Evolutionary conservation across 2,113 vertebrate genomes (phyloP).

Genomic region (Scartelaos histophorus): DNA sequence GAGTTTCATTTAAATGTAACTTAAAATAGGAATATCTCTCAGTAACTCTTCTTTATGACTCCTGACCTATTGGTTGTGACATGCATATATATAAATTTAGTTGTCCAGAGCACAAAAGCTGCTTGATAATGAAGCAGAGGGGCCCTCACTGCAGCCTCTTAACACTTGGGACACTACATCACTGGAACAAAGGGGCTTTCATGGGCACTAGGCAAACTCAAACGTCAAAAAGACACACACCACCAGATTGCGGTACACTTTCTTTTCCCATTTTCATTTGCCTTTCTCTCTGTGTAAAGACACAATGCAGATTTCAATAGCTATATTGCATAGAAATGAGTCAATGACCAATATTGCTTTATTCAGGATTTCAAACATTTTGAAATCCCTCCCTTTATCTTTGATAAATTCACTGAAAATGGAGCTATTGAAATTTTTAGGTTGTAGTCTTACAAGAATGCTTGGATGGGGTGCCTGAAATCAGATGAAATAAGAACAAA

Average conservation of each 20-base stretch:
- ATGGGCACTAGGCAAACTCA: constrained; percentile 11
- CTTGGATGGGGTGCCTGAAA: neutral
- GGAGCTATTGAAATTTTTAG: neutral
- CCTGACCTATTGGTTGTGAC: constrained; percentile 6
- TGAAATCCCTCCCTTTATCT: too few relatives aligned
- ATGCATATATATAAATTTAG: constrained; percentile 5
- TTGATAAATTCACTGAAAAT: neutral
- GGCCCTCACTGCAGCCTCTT: constrained; percentile 10
- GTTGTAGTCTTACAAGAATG: neutral
- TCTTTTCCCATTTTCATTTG: constrained; percentile 9
- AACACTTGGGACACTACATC: constrained; percentile 7
- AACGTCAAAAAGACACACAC: constrained; percentile 12
- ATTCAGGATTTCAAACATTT: neutral
- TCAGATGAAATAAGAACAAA: neutral
- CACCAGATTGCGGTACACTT: constrained; percentile 6
- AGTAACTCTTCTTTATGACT: constrained; percentile 5
- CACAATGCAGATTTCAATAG: neutral
- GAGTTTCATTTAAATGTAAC: neutral
- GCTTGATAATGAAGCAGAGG: constrained; percentile 7
- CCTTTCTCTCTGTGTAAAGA: neutral
- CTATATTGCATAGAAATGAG: neutral
- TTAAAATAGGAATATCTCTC: neutral
- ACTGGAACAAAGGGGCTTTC: constrained; percentile 12
- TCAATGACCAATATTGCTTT: neutral
- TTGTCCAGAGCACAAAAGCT: constrained; percentile 4